Evolutionary conservation across 1,140 invertebrate species (phyloP), one percentile per base, ranked within the genome.

Genomic region (Scaptomyza hsui): DNA sequence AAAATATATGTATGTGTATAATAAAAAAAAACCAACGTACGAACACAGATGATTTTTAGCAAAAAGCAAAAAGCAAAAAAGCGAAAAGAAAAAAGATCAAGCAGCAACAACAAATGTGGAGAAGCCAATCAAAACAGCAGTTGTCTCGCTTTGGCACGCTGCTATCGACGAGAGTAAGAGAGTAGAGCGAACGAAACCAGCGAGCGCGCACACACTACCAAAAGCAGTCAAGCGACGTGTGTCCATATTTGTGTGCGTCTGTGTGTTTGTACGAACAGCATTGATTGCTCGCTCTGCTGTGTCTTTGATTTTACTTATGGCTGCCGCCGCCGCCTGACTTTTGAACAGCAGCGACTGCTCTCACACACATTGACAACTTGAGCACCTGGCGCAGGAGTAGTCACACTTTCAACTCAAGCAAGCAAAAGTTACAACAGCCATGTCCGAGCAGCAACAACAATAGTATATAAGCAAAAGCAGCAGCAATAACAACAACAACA

Each of bases 11-110:
- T 65, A 49, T 68, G 47, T 64, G 59, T 52, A 48, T 24, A 13
- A 42, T 42, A 42, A 10, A 80, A 79, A 86, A 79, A 88, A 86
- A 86, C 74, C 77, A 86, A 75, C 72, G 82, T 88, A 88, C 78
- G 75, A 86, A 75, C 83, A 82, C 83, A 78, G 82, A 88, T 88
- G 82, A 88, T 88, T 89, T 86, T 88, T 88, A 86, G 82, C 82
- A 86, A 86, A 85, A 73, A 72, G 82, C 82, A 86, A 86, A 85
- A 73, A 72, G 42, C 48, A 67, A 72, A 71, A 71, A 85, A 82
- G 62, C 73, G 74, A 85, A 81, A 83, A 83, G 69, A 71, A 81
- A 86, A 83, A 88, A 86, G 73, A 85, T 88, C 77, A 81, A 77
- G 74, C 80, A 85, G 47, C 67, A 78, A 63, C 70, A 76, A 60